Percentiles rank a stretch among this genome's conserved stretches.
phyloP scores from a whole-genome alignment of 2,888 invertebrate genomes.

The Shargacucullia verbasci region DNA sequence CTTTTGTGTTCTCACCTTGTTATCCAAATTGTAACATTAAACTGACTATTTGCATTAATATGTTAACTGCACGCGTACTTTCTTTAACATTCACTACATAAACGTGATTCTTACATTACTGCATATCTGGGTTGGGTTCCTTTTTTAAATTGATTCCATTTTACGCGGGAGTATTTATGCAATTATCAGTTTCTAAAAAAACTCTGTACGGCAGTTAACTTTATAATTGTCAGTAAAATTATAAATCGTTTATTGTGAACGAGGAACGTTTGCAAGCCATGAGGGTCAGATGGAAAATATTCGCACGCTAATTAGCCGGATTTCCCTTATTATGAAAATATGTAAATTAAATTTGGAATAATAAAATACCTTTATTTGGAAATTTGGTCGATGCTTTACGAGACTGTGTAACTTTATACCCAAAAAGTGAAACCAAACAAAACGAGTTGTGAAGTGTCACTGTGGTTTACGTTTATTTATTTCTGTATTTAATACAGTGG shows the following conservation, averaged over 20 bases:
- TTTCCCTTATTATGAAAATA: constrained; percentile 70
- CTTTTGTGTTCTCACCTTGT: constrained; percentile 40
- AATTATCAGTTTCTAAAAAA: constrained; percentile 57
- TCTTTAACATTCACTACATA: constrained; percentile 30
- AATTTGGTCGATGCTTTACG: constrained; percentile 32
- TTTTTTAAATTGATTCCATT: constrained; percentile 63
- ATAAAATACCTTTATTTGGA: constrained; percentile 45
- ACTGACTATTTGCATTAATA: constrained; percentile 36
- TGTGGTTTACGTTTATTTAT: constrained; percentile 34
- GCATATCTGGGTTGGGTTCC: constrained; percentile 44
- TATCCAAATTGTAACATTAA: constrained; percentile 42
- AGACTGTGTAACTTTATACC: constrained; percentile 42
- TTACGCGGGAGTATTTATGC: constrained; percentile 61
- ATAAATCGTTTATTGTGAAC: constrained; percentile 54
- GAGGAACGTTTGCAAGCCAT: constrained; percentile 51
- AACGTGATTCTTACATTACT: constrained; percentile 32
- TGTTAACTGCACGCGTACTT: constrained; percentile 32
- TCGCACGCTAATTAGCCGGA: constrained; percentile 70
- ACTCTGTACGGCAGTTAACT: constrained; percentile 54
- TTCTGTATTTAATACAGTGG: constrained; percentile 20
- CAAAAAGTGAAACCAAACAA: constrained; percentile 37
- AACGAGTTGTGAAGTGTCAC: constrained; percentile 29
- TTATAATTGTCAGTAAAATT: constrained; percentile 61
- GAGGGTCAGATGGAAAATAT: constrained; percentile 64
- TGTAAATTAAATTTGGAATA: constrained; percentile 63